Evolutionary conservation across 1,140 invertebrate species (phyloP), one percentile per base, ranked within the genome.

Genomic region (Brachionus koreanus): DNA sequence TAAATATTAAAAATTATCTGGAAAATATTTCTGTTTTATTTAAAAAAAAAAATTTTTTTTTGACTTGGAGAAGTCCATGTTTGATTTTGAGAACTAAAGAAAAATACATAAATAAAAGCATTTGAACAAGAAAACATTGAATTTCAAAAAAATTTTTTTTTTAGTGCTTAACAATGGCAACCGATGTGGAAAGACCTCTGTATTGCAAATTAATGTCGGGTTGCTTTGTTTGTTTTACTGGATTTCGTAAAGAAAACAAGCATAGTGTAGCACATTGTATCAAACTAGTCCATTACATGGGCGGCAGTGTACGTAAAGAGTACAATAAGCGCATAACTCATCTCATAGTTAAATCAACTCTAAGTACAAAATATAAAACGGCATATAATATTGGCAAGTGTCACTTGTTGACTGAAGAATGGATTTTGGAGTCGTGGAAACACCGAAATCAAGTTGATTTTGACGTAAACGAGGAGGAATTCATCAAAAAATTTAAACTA

Each of bases 231-330:
- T 79, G 76, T 33, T 79, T 79, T 61, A 79, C 76, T 39, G 76
- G 76, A 16, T 79, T 79, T 23, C 46, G 76, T 5, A 79, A 79
- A 37, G 76, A 79, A 61, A 57, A 79, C 25, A 79, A 79, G 25
- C 19, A 79, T 12, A 79, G 33, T 37, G 76, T 79, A 6, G 61
- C 79, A 0, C 16, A 67, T 49, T 82, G 57, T 69, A 82, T 65
- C 12, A 65, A 82, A 49, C 16, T 94, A 86, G 93, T 97, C 83
- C 95, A 97, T 89, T 92, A 93, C 86, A 97, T 98, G 95, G 95
- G 94, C 83, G 95, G 95, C 16, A 95, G 93, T 85, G 93, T 97
- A 84, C 91, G 94, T 67, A 94, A 93, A 88, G 94, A 96, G 84
- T 92, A 95, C 90, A 92, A 91, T 81, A 90, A 91, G 19, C 94